phyloP scores from a whole-genome alignment of 2,888 invertebrate genomes.

The Hirtodrosophila trivittata region DNA sequence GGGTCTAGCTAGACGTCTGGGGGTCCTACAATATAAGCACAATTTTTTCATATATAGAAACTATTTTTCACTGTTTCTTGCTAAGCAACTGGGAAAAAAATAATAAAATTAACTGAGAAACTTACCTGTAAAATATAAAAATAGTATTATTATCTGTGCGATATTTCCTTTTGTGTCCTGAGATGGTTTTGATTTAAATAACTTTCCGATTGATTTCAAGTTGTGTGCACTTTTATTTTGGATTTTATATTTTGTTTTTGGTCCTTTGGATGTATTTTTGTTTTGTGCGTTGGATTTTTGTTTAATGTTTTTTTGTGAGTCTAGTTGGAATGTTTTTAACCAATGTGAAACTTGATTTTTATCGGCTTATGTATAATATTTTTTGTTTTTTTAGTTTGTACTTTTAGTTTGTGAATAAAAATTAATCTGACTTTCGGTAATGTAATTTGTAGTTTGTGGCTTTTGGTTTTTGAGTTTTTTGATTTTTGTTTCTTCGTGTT shows the following conservation, averaged over 20 bases:
- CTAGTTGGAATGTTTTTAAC: constrained; percentile 42
- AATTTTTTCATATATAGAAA: not conserved
- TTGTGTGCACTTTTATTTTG: constrained; percentile 40
- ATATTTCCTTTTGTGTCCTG: constrained; percentile 36
- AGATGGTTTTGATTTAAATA: constrained; percentile 32
- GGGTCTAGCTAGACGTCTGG: constrained; percentile 26
- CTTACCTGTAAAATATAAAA: constrained; percentile 79
- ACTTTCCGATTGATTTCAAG: constrained; percentile 52
- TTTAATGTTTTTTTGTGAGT: constrained; percentile 12
- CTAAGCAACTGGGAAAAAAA: too few species aligned
- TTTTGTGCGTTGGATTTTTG: constrained; percentile 22
- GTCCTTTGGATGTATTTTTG: constrained; percentile 13
- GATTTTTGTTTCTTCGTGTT: constrained; percentile 15
- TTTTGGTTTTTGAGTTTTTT: constrained; percentile 25
- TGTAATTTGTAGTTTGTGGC: constrained; percentile 42
- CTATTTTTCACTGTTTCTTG: too few species aligned
- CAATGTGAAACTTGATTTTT: constrained; percentile 43
- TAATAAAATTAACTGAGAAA: too few species aligned
- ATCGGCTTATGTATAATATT: constrained; percentile 16
- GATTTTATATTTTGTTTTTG: constrained; percentile 24
- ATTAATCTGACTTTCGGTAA: constrained; percentile 80
- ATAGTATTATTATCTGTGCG: constrained; percentile 61
- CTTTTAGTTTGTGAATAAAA: constrained; percentile 50
- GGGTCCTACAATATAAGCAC: constrained; percentile 38
- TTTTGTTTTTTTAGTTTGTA: constrained; percentile 17